Percentiles rank a stretch among this genome's conserved stretches.
Evolutionary conservation across 2,113 vertebrate species (phyloP).

Genomic region (Deroptyus accipitrinus): DNA sequence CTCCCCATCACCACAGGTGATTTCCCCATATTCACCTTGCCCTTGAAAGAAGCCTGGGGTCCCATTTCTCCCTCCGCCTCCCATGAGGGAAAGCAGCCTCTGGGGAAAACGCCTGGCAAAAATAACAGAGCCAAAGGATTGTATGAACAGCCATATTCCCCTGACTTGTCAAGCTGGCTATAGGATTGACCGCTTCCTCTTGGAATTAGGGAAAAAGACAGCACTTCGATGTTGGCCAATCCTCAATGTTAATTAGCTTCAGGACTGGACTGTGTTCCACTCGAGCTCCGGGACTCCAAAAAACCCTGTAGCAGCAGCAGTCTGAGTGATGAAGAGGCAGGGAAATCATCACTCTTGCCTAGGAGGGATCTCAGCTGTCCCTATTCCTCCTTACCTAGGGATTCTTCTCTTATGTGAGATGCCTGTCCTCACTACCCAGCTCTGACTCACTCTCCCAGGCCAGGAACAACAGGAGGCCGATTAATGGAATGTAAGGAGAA

Average conservation of each 20-base stretch:
- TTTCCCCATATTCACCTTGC: slow-evolving; percentile 78
- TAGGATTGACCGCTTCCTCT: slow-evolving; percentile 65
- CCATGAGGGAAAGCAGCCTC: slow-evolving; percentile 78
- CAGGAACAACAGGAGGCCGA: slow-evolving; percentile 12
- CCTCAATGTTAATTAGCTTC: slow-evolving; percentile 27
- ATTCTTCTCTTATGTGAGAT: not conserved
- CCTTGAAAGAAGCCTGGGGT: slow-evolving; percentile 78
- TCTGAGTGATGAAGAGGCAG: not conserved
- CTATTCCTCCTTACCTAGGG: not conserved
- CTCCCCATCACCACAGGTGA: slow-evolving; percentile 78
- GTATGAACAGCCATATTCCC: slow-evolving; percentile 77
- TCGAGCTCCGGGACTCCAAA: slow-evolving; percentile 19
- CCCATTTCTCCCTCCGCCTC: slow-evolving; percentile 78
- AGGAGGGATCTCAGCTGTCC: not conserved
- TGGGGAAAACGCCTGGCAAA: slow-evolving; percentile 77
- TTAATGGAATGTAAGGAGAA: slow-evolving; percentile 6
- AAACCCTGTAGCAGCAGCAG: not conserved
- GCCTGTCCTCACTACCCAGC: slow-evolving; percentile 1
- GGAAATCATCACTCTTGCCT: not conserved
- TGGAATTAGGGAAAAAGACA: slow-evolving; percentile 45
- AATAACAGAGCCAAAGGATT: slow-evolving; percentile 79
- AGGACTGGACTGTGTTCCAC: slow-evolving; percentile 40
- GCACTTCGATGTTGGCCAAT: slow-evolving; percentile 59
- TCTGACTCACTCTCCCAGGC: slow-evolving; percentile 42
- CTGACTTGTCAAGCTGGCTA: slow-evolving; percentile 74